Percentiles rank a stretch among this genome's conserved stretches.
phyloP scores from a whole-genome alignment of 2,888 invertebrate species.

The Yponomeuta plumbellus region DNA sequence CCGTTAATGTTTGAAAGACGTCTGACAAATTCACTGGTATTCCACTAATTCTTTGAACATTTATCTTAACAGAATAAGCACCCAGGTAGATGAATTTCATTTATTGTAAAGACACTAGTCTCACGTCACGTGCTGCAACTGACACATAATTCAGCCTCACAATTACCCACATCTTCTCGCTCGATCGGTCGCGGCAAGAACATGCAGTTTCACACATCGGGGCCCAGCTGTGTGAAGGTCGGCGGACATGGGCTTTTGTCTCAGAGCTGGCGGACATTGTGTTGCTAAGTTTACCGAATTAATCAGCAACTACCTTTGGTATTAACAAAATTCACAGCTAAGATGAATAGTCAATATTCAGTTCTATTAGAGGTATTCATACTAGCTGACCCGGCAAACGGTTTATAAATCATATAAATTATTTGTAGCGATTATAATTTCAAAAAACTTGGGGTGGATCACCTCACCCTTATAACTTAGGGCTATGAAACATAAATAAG shows the following conservation, averaged over 20 bases:
- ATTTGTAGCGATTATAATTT: too few species aligned
- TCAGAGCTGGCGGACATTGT: background rate
- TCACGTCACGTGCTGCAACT: background rate
- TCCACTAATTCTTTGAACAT: too few species aligned
- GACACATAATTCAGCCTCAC: background rate
- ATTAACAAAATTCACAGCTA: too few species aligned
- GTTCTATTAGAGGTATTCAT: background rate
- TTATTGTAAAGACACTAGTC: background rate
- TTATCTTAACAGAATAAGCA: too few species aligned
- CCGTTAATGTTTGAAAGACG: too few species aligned
- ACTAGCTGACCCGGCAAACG: too few species aligned
- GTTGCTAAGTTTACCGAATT: background rate
- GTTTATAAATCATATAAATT: too few species aligned
- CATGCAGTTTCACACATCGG: slow-evolving; percentile 36
- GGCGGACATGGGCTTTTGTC: slow-evolving; percentile 42
- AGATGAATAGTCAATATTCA: background rate
- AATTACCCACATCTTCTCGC: slow-evolving; percentile 8
- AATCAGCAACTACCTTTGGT: too few species aligned
- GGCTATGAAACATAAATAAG: too few species aligned
- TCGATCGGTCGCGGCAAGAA: slow-evolving; percentile 11
- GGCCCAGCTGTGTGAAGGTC: slow-evolving; percentile 30
- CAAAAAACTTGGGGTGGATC: too few species aligned
- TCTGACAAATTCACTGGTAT: too few species aligned
- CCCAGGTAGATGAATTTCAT: background rate
- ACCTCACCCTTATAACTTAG: too few species aligned